Base-by-base conservation (phyloP, 2,797 vertebrate genomes). In the Scolopax rusticola region DNA sequence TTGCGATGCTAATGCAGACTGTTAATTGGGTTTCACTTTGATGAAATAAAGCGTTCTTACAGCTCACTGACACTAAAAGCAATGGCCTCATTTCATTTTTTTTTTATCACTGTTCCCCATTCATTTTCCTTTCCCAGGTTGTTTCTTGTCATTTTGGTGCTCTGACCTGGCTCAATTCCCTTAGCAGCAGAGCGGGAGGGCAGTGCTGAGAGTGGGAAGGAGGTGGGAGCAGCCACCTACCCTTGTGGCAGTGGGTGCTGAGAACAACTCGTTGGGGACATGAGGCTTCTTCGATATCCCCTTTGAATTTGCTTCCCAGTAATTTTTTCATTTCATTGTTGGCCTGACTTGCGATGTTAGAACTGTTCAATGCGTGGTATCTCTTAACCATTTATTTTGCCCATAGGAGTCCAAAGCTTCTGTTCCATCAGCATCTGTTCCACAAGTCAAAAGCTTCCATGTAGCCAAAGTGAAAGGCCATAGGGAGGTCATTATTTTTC, bases 11-110 rank as follows among this genome's bases (percentile, higher is more conserved):
- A 92, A 87, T 95, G 60, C 59, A 71, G 32, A 2, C 90, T 84
- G 71, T 92, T 97, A 96, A 97, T 97, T 95, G 74, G 71, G 64
- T 92, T 94, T 93, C 64, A 38, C 92, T 96, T 90, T 77, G 89
- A 92, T 96, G 81, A 95, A 96, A 67, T 82, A 93, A 93, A 41
- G 63, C 81, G 53, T 96, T 90, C 81, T 96, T 93, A 74, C 95
- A 95, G 84, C 93, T 96, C 81, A 41, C 81, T 94, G 81, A 73
- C 70, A 87, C 89, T 64, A 80, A 96, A 97, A 96, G 93, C 92
- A 97, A 56, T 21, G 63, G 47, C 74, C 51, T 86, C 7, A 7
- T 69, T 90, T 53, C 5, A 6, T 43, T 90, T 92, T 43, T 90
- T 92, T 43, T 84, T 87, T 81, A 50, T 76, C 40, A 11, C 60